phyloP scores from a whole-genome alignment of 1,140 invertebrate species.

The Apis dorsata region DNA sequence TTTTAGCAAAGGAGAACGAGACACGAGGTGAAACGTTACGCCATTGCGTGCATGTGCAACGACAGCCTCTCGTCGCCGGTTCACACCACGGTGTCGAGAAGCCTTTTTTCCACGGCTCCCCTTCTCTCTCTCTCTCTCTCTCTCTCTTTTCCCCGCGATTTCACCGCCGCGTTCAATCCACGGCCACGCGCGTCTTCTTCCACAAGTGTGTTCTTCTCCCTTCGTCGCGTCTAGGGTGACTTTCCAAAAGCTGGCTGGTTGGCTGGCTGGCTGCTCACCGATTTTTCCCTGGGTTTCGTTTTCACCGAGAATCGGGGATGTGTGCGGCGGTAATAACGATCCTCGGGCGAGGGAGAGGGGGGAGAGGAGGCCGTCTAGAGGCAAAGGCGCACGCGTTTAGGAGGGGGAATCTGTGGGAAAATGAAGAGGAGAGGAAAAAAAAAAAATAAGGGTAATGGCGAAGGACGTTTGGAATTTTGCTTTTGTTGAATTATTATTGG shows the following conservation, averaged over 20 bases:
- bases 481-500: no score
- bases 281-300: not conserved
- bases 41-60: conserved; percentile 51
- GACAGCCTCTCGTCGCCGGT: not conserved
- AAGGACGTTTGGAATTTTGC: no score
- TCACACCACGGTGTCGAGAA: no score
- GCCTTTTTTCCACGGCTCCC: conserved; percentile 56
- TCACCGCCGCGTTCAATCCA: conserved; percentile 55
- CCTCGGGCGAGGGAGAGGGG: no score
- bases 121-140: not conserved
- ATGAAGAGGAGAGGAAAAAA: not conserved
- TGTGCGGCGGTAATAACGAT: no score
- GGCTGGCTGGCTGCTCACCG: not conserved
- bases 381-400: not conserved
- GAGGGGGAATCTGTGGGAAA: not conserved
- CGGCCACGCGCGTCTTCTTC: conserved; percentile 37
- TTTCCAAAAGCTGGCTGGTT: not conserved
- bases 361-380: not conserved
- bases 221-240: not conserved
- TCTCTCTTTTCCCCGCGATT: conserved; percentile 48
- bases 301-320: not conserved
- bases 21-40: conserved; percentile 37
- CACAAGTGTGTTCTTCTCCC: not conserved
- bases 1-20: not conserved
- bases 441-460: no score